Percentiles rank a stretch among this genome's conserved stretches.
phyloP scores from a whole-genome alignment of 1,140 invertebrate genomes.

The Tyrophagus putrescentiae region DNA sequence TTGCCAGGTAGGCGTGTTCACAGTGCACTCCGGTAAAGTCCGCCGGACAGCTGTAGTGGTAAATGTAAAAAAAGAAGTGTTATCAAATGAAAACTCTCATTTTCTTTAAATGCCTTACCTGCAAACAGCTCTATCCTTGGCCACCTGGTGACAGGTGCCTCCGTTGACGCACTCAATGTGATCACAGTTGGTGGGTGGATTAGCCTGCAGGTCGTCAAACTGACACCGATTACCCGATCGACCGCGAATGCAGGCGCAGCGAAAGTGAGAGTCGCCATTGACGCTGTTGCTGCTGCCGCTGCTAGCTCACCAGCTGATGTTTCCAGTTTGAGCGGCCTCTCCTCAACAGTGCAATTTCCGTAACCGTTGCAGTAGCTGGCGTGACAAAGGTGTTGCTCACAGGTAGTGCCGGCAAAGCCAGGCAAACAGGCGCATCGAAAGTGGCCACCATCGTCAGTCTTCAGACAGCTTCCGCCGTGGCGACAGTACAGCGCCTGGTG shows the following conservation, averaged over 20 bases:
- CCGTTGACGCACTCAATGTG: conserved; percentile 46
- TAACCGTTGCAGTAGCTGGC: neutral
- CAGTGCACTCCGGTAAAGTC: conserved; percentile 33
- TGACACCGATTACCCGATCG: neutral
- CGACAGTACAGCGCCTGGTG: neutral
- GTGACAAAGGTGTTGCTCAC: conserved; percentile 2
- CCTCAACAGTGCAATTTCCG: neutral
- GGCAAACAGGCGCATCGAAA: neutral
- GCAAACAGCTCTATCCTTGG: conserved; percentile 28
- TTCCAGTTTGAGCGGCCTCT: neutral
- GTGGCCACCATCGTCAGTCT: neutral
- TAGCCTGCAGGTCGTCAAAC: too few species aligned
- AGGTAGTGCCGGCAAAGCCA: neutral
- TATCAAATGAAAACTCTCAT: too few species aligned
- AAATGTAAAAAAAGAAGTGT: neutral
- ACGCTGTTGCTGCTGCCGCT: too few species aligned
- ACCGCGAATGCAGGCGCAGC: neutral
- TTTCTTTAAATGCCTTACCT: too few species aligned
- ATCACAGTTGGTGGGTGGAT: too few species aligned
- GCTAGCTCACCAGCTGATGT: neutral
- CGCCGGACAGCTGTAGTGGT: conserved; percentile 32
- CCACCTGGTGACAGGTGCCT: conserved; percentile 38
- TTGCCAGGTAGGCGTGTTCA: conserved; percentile 25
- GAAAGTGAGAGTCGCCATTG: too few species aligned
- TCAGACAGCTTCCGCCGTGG: conserved; percentile 1